Conservation (phyloP, 2,113 vertebrate genomes). For the Bucco capensis region DNA sequence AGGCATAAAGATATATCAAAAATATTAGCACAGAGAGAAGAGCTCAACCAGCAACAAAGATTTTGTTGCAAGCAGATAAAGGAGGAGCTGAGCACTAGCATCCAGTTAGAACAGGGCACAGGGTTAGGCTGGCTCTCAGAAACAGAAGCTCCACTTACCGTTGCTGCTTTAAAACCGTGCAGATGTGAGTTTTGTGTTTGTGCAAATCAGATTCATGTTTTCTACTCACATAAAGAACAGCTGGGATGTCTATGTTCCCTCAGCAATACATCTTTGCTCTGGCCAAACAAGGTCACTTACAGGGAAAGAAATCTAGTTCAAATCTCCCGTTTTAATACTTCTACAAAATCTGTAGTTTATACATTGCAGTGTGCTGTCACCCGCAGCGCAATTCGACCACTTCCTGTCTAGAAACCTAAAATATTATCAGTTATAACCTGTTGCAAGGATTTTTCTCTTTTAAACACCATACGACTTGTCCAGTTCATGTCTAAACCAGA, state of each 20-base stretch:
- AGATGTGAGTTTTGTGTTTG: not conserved
- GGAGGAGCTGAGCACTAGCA: not conserved
- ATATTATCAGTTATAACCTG: not conserved
- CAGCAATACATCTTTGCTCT: not conserved
- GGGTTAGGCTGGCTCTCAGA: not conserved
- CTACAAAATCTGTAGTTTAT: not conserved
- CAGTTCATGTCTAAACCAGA: not conserved
- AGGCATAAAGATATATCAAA: not conserved
- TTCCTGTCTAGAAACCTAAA: not conserved
- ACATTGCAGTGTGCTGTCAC: not conserved
- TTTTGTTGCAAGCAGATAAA: not conserved
- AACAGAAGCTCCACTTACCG: not conserved
- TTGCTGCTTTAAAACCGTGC: not conserved
- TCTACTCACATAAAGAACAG: not conserved
- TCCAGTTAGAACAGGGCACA: not conserved
- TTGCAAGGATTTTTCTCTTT: not conserved
- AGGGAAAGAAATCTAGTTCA: not conserved
- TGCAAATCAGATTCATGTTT: not conserved
- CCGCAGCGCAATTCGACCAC: not conserved
- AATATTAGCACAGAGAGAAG: not conserved
- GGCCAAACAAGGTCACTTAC: not conserved
- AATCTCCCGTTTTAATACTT: not conserved
- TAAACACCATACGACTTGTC: not conserved
- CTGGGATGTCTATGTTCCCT: fast-evolving
- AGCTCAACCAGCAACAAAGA: not conserved